Percentiles rank a stretch among this genome's conserved stretches.
phyloP scores from a whole-genome alignment of 2,797 vertebrate species.

The Rallus crepitans region DNA sequence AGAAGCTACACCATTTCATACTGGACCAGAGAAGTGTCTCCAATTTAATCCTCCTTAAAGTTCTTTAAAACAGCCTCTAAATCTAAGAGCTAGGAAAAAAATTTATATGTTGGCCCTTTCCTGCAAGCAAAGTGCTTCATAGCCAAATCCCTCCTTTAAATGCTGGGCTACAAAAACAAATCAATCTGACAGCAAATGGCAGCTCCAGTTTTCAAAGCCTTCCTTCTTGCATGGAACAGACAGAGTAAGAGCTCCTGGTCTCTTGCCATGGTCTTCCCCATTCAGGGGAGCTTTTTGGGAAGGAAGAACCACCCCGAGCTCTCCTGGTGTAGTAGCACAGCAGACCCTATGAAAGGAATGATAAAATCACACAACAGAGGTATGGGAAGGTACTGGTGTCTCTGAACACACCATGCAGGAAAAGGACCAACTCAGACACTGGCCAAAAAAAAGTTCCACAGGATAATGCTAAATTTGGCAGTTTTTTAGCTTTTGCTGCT shows the following conservation, averaged over 20 bases:
- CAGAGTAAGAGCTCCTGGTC: neutral
- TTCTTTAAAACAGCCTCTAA: neutral
- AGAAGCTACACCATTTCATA: neutral
- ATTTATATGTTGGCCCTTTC: neutral
- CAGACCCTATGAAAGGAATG: neutral
- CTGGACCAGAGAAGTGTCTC: neutral
- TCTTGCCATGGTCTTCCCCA: neutral
- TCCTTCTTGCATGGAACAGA: neutral
- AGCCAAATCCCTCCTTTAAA: neutral
- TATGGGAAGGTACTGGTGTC: neutral
- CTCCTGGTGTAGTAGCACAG: neutral
- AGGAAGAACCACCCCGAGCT: neutral
- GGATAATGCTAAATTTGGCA: neutral
- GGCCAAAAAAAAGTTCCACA: neutral
- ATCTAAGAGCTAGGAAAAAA: neutral
- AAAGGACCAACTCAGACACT: fast-evolving
- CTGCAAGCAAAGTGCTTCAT: neutral
- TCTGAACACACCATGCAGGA: neutral
- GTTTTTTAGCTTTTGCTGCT: neutral
- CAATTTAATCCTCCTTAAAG: neutral
- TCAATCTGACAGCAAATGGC: neutral
- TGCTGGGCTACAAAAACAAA: neutral
- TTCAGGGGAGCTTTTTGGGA: neutral
- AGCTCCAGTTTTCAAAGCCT: neutral
- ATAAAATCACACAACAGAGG: neutral